Evolutionary conservation across 2,888 invertebrate species (phyloP).

Genomic region (Crepidodera aurea): DNA sequence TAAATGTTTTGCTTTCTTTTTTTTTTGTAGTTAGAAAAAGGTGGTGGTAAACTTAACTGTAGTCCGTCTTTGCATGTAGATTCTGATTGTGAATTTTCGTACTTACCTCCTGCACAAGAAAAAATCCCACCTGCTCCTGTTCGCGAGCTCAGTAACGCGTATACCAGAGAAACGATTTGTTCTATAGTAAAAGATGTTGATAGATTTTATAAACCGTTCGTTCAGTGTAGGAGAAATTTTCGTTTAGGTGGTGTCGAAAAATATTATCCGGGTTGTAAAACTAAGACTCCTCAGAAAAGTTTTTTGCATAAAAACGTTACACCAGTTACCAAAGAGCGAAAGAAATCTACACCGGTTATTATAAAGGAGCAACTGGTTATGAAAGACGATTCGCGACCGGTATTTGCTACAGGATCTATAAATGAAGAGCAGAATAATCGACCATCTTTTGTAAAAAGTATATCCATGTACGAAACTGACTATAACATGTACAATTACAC

Average conservation of each 20-base stretch:
- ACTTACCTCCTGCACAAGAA: slow-evolving; percentile 43
- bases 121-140: slow-evolving; percentile 46
- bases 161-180: slow-evolving; percentile 52
- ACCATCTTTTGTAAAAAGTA: slow-evolving; percentile 18
- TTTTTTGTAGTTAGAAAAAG: slow-evolving; percentile 58
- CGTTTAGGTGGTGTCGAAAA: slow-evolving; percentile 59
- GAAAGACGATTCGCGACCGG: not conserved
- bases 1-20: slow-evolving; percentile 37
- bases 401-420: not conserved
- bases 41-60: slow-evolving; percentile 44
- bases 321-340: not conserved
- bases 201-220: slow-evolving; percentile 59
- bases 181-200: slow-evolving; percentile 59
- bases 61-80: slow-evolving; percentile 47
- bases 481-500: slow-evolving; percentile 24
- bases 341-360: not conserved
- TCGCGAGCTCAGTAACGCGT: slow-evolving; percentile 39
- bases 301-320: slow-evolving; percentile 46
- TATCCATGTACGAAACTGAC: slow-evolving; percentile 39
- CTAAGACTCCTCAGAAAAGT: slow-evolving; percentile 43
- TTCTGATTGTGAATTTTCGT: slow-evolving; percentile 47
- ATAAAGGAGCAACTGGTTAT: not conserved
- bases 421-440: not conserved
- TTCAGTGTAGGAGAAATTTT: slow-evolving; percentile 54
- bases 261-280: slow-evolving; percentile 50